phyloP scores from a whole-genome alignment of 2,113 vertebrate species.

The Calidris pygmaea region DNA sequence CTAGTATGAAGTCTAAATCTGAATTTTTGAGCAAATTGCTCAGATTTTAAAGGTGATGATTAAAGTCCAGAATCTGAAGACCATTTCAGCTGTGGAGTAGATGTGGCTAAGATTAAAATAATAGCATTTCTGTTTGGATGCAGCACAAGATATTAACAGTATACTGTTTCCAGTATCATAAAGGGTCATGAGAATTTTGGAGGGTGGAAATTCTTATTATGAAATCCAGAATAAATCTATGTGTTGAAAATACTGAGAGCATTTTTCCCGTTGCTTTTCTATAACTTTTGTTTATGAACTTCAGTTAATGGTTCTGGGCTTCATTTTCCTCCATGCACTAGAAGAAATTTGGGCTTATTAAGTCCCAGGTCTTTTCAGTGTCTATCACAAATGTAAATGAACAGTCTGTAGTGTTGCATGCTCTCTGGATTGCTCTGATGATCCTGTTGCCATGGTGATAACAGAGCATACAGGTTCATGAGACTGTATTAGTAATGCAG shows the following conservation, averaged over 20 bases:
- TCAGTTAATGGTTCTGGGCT: neutral
- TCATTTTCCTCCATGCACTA: neutral
- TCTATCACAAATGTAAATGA: slow-evolving; percentile 71
- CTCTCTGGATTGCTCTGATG: slow-evolving; percentile 61
- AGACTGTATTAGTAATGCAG: slow-evolving; percentile 71
- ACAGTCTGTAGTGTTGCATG: slow-evolving; percentile 33
- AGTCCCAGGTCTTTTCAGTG: slow-evolving; percentile 30
- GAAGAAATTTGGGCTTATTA: slow-evolving; percentile 42
- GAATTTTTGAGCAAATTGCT: neutral
- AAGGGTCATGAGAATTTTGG: neutral
- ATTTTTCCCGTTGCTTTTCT: neutral
- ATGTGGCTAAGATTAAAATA: neutral
- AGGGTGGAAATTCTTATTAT: neutral
- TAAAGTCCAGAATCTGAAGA: neutral
- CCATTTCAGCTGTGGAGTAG: neutral
- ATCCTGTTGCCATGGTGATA: slow-evolving; percentile 74
- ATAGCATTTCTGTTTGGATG: neutral
- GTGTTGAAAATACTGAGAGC: neutral
- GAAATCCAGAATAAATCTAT: neutral
- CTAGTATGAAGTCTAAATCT: neutral
- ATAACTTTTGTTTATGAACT: neutral
- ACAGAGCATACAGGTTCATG: slow-evolving; percentile 59
- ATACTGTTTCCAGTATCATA: neutral
- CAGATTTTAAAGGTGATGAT: neutral
- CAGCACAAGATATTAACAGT: neutral